A percentile compares a stretch with the other conserved stretches of the same genome.
These are phyloP conservation scores for Orbicella faveolata DNA, from an alignment of 64 coral and sea anemone species.

Conservation along the genomic window DNA sequence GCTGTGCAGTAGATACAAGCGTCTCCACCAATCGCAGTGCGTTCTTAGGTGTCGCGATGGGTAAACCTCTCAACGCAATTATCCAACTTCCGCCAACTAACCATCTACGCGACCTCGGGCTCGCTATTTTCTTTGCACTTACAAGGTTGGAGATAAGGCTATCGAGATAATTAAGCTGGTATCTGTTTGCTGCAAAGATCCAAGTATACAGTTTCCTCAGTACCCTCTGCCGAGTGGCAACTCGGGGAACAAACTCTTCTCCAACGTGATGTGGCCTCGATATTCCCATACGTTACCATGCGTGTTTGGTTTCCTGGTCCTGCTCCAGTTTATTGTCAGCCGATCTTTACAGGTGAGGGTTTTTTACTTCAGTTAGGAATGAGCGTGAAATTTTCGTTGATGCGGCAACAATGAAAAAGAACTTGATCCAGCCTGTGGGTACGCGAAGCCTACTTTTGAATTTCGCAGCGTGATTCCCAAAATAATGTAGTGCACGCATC, in stretches of 20 bases:
- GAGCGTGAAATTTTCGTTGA: not conserved
- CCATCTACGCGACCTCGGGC: not conserved
- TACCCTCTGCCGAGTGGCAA: not conserved
- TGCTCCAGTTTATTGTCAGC: not conserved
- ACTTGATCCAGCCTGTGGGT: not conserved
- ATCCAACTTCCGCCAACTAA: slow-evolving; percentile 5
- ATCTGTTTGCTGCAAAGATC: not conserved
- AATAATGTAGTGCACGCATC: too few species aligned
- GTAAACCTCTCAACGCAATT: not conserved
- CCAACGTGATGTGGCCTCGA: not conserved
- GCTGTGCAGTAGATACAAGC: not conserved
- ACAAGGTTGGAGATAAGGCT: not conserved
- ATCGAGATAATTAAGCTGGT: not conserved
- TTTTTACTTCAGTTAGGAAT: not conserved
- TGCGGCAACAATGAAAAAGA: not conserved
- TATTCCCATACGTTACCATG: not conserved
- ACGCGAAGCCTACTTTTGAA: not conserved
- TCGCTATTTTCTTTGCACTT: not conserved
- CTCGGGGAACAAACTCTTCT: not conserved
- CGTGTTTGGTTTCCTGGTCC: not conserved
- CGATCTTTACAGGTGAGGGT: slow-evolving; percentile 18
- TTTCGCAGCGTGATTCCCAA: not conserved
- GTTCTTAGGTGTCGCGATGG: not conserved
- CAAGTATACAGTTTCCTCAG: not conserved
- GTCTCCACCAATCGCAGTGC: not conserved